Base-by-base conservation (phyloP, 2,888 invertebrate species). In the Leptopilina drosophilae region DNA sequence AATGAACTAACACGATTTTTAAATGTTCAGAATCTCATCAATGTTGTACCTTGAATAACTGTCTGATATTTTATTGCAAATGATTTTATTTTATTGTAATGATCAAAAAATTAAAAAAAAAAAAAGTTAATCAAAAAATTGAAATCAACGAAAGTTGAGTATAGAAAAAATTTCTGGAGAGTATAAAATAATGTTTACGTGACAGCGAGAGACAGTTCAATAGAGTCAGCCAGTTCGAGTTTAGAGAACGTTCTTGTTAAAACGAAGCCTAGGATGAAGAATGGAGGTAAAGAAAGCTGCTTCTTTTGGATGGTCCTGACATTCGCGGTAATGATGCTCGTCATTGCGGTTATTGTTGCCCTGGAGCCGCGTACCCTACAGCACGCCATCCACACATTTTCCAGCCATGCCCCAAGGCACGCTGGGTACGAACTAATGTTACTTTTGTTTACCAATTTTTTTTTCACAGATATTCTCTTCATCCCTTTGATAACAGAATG, bases 391-490 rank as follows among this genome's bases (percentile, higher is more conserved):
- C 86, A 86, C 87, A 87, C 88, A 84, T 87, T 89, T 86, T 89
- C 90, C 89, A 90, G 89, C 88, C 87, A 89, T 88, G 86, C 87
- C 88, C 87, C 90, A 85, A 88, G 88, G 88, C 89, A 90, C 88
- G 83, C 90, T 88, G 90, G 90, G 91, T 91, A 91, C 89, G 91
- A 89, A 49, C 80, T 82, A 85, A 84, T 85, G 85, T 83, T 84
- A 80, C 85, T 85, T 86, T 85, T 88, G 85, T 84, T 82, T 83
- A 81, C 81, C 81, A 82, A 81, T 82, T 80, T 85, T 79, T 20
- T 80, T 80, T 76, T 66, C 69, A 80, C 78, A 80, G 76, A 33
- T 59, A 46, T 77, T 33, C 42, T 67, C 78, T 76, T n/a, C 12
- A 14, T n/a, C 67, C 79, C 77, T 79, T 83, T 73, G 15, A 73